Conservation (phyloP, 2,113 vertebrate species). For the Xiphophorus maculatus region DNA sequence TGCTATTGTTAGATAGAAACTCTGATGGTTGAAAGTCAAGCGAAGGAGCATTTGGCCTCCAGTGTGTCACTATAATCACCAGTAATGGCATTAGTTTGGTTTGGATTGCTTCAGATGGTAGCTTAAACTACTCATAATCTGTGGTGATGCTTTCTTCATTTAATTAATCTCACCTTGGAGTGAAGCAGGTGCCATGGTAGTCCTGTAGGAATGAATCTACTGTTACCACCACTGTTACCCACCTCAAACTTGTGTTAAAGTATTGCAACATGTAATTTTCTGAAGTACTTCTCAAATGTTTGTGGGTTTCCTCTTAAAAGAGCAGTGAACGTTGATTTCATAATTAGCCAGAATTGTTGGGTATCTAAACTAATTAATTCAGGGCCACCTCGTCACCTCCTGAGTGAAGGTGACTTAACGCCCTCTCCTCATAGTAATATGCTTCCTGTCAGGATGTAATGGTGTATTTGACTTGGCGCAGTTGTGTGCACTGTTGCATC, state of each 20-base stretch:
- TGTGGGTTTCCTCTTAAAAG: background rate
- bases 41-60: background rate
- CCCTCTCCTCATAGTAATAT: conserved; percentile 48
- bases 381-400: conserved; percentile 12
- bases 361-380: conserved; percentile 34
- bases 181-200: background rate
- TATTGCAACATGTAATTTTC: background rate
- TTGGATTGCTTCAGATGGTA: background rate
- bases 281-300: background rate
- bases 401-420: conserved; percentile 60
- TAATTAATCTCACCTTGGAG: background rate
- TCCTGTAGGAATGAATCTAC: background rate
- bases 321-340: background rate
- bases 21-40: background rate
- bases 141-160: background rate
- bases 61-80: background rate
- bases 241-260: background rate
- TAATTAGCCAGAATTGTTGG: conserved; percentile 23
- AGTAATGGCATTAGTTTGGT: background rate
- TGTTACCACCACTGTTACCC: background rate
- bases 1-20: background rate
- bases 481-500: conserved; percentile 46
- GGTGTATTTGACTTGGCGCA: conserved; percentile 53
- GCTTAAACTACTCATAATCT: background rate
- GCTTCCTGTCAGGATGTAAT: conserved; percentile 55